Percentiles rank a stretch among this genome's conserved stretches.
Evolutionary conservation across 2,113 vertebrate genomes (phyloP).

Genomic region (Nannospalax galili): DNA sequence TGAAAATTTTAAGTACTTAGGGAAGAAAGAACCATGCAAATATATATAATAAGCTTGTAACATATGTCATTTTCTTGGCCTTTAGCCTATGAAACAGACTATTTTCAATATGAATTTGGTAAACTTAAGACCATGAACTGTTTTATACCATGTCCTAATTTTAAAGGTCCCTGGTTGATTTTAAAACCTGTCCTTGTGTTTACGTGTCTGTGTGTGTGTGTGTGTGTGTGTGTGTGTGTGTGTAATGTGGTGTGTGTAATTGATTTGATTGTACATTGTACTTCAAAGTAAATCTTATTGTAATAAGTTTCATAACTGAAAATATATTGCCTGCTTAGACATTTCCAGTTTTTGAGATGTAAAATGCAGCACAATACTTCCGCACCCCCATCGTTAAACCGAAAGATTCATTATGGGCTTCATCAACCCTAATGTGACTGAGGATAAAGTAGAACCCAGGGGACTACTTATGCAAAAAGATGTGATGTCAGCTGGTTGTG

Average conservation of each 20-base stretch:
- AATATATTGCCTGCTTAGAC: conserved; percentile 67
- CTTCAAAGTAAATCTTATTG: conserved; percentile 86
- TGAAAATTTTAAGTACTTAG: conserved; percentile 55
- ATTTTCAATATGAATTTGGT: conserved; percentile 97
- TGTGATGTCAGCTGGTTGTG: no score
- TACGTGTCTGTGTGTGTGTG: conserved; percentile 87
- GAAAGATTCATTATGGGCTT: conserved; percentile 37
- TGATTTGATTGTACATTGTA: conserved; percentile 82
- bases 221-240: no score
- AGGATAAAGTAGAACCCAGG: conserved; percentile 17
- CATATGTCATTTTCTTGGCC: conserved; percentile 95
- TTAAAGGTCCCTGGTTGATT: no score
- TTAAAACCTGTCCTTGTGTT: conserved; percentile 87
- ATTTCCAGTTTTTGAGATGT: conserved; percentile 66
- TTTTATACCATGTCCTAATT: conserved; percentile 84
- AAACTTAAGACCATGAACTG: conserved; percentile 92
- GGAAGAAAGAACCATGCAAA: conserved; percentile 95
- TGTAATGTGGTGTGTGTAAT: conserved; percentile 88
- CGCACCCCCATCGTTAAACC: not conserved
- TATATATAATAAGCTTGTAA: conserved; percentile 97
- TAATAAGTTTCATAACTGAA: conserved; percentile 79
- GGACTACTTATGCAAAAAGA: conserved; percentile 11
- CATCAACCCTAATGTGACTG: not conserved
- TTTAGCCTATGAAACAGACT: conserved; percentile 92
- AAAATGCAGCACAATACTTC: conserved; percentile 49